phyloP scores from a whole-genome alignment of 92 coral and sea anemone genomes.

The Phenganax stokvisi region DNA sequence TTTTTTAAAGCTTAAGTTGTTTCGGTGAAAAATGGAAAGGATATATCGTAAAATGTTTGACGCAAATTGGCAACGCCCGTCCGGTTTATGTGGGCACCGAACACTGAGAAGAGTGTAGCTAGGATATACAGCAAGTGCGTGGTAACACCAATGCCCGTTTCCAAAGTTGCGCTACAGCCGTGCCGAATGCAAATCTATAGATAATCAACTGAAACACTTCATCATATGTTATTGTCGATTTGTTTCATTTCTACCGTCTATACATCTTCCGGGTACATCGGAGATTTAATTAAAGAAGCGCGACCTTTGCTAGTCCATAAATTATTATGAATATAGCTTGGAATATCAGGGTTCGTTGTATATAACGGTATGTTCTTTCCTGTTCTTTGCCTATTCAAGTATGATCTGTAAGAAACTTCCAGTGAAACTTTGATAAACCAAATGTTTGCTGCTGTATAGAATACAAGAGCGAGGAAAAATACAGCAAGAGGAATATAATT shows the following conservation, averaged over 20 bases:
- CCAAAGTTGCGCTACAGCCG: no score
- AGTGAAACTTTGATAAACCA: constrained; percentile 86
- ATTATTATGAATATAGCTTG: constrained; percentile 27
- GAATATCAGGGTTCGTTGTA: not conserved
- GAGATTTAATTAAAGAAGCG: not conserved
- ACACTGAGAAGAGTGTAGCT: no score
- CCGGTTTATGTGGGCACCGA: no score
- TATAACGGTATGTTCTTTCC: not conserved
- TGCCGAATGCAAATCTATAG: no score
- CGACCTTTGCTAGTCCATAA: constrained; percentile 26
- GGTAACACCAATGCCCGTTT: no score
- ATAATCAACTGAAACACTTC: no score
- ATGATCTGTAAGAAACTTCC: constrained; percentile 5
- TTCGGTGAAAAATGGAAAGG: no score
- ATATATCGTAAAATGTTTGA: no score
- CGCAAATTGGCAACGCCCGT: no score
- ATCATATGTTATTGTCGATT: not conserved
- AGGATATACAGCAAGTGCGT: no score
- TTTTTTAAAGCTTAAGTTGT: no score
- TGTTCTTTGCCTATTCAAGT: constrained; percentile 1
- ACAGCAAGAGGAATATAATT: constrained; percentile 77
- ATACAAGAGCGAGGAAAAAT: constrained; percentile 84
- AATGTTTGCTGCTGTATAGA: constrained; percentile 68
- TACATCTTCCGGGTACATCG: not conserved
- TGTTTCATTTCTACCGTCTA: not conserved